phyloP scores from a whole-genome alignment of 2,888 invertebrate genomes.

The Oscheius myriophilus region DNA sequence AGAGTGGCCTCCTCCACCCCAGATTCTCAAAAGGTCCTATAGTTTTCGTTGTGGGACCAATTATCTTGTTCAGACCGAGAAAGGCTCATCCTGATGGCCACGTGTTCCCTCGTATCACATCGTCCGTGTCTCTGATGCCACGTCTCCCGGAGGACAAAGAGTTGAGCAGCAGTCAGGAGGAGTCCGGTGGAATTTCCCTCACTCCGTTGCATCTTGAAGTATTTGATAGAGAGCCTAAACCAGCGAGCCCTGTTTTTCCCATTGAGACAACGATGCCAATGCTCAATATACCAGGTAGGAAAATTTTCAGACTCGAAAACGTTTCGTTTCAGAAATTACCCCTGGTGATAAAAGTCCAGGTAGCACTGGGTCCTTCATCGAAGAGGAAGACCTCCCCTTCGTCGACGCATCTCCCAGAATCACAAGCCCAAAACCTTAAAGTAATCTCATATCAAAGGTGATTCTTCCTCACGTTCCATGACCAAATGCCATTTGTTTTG shows the following conservation, averaged over 20 bases:
- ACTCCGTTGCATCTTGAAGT: conserved; percentile 8
- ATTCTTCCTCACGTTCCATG: neutral
- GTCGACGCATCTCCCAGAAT: conserved; percentile 16
- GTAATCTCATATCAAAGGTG: too few species aligned
- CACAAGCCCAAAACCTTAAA: too few species aligned
- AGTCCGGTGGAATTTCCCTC: conserved; percentile 10
- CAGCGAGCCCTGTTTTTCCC: neutral
- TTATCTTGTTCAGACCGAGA: too few species aligned
- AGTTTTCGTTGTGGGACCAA: too few species aligned
- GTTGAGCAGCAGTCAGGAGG: conserved; percentile 5
- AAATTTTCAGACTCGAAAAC: neutral
- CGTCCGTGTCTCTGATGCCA: conserved; percentile 20
- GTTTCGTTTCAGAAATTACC: neutral
- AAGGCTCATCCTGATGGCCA: conserved; percentile 26
- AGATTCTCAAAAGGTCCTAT: conserved; percentile 10
- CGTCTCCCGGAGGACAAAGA: conserved; percentile 29
- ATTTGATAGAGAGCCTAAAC: conserved; percentile 8
- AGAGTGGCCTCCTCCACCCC: conserved; percentile 22
- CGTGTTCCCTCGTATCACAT: conserved; percentile 25
- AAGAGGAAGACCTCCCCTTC: conserved; percentile 8
- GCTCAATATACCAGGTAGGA: conserved; percentile 4
- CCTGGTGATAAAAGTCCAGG: neutral
- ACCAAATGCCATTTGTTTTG: neutral
- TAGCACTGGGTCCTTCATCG: neutral
- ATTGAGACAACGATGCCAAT: neutral